Evolutionary conservation across 1,140 invertebrate species (phyloP), one percentile per base, ranked within the genome.

Genomic region (Brachionus sp.): DNA sequence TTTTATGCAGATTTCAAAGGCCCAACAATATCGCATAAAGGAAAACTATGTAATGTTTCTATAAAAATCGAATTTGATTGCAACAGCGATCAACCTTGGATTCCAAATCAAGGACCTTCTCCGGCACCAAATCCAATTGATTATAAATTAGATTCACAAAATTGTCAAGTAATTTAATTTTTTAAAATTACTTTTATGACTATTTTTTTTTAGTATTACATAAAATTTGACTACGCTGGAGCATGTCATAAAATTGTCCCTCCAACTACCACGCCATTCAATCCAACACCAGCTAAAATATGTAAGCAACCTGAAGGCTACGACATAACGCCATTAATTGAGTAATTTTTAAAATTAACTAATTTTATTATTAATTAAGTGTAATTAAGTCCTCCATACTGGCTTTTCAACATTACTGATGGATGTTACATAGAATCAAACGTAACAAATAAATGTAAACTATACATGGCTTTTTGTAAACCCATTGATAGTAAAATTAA

Each of bases 211-310:
- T 29, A 80, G 77, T 33, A n/a, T 35, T 57, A 80, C 19, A 13
- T 66, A 25, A 57, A 62, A 80, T 80, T 80, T 42, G 77, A 80
- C 13, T 80, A 80, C 25, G 77, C 62, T 35, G 77, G 77, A 35
- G 77, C 77, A 35, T 80, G 77, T 44, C 77, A 80, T 37, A 80
- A 35, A 80, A 80, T 80, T 23, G 50, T 33, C 13, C 77, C 77
- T 9, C 33, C 50, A 29, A 80, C 50, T 5, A 80, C 77, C 10
- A 80, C 77, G 19, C 13, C 35, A 23, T 13, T 62, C 1, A 80
- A 80, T 19, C 77, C 77, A 42, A 62, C 77, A 19, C 77, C 77
- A 33, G 77, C 77, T 44, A 80, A 62, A 42, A 80, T 80, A 35
- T 80, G 77, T 37, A 66, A 62, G 3, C 77, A 50, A 3, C 77